Percentiles rank a stretch among this genome's conserved stretches.
These are phyloP conservation scores for Araneus ventricosus DNA, from an alignment of 1,140 invertebrate genomes.

Conservation along the genomic window DNA sequence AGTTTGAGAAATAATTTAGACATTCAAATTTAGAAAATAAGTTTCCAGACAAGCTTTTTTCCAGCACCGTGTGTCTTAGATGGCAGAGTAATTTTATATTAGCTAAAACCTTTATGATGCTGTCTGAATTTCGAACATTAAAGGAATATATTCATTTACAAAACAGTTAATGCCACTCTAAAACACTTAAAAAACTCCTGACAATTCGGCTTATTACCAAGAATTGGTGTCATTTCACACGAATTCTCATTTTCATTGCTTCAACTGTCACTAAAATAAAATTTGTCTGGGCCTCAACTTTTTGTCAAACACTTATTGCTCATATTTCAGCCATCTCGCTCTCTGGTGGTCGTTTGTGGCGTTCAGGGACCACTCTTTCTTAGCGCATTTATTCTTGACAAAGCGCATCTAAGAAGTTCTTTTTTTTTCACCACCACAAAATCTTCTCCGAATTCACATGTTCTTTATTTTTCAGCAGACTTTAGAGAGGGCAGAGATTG, in stretches of 20 bases:
- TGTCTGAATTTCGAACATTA: background rate
- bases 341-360: background rate
- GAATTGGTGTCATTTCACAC: background rate
- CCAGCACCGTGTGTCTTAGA: background rate
- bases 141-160: background rate
- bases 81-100: background rate
- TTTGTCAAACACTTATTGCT: background rate
- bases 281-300: background rate
- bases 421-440: background rate
- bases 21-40: too few species aligned
- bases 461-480: background rate
- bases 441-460: background rate
- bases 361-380: background rate
- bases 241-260: background rate
- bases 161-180: background rate
- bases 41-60: too few species aligned
- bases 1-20: too few species aligned
- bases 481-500: background rate
- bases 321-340: background rate
- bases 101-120: background rate
- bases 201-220: background rate
- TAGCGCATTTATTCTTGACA: constrained; percentile 33
- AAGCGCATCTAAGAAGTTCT: background rate
- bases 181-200: background rate
- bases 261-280: background rate